Evolutionary conservation across 2,888 invertebrate genomes (phyloP), one percentile per base, ranked within the genome.

Genomic region (Acleris cristana): DNA sequence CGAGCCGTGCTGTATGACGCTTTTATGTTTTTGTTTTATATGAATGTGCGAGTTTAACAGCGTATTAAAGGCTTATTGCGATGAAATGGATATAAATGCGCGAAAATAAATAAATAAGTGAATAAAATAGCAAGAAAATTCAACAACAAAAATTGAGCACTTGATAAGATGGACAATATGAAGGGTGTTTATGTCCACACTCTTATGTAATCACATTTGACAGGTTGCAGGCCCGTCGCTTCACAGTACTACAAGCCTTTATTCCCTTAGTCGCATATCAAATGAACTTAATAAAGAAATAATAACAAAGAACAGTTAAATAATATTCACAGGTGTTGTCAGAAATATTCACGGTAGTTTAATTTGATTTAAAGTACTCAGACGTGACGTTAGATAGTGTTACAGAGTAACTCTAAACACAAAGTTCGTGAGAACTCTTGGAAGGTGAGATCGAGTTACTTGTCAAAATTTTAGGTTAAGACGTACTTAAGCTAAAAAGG

Each of bases 371-470:
- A 64, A 54, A 54, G 57, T 67, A 64, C 64, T 64, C 64, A 58
- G 58, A 63, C 68, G 65, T 64, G 60, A 72, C 70, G 64, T 67
- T 54, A 63, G 69, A 67, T 65, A 21, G 61, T 48, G 65, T 63
- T 69, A 71, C 57, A 19, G 70, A 63, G 68, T 58, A 34, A 71
- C 66, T 62, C 69, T 68, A 66, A 73, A 71, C 74, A 71, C 58
- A 71, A 69, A 68, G 69, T 78, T 71, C 79, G 82, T 84, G 83
- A 79, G 83, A 83, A 73, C 63, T 72, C 64, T 76, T 71, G 72
- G 69, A 68, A 68, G 70, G 71, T 68, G 71, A 73, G 78, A 83
- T 86, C 76, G 74, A 73, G 77, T 87, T 87, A 82, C 86, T 71
- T 69, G 72, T 78, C 76, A 75, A 80, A 79, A 73, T 77, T 75